Evolutionary conservation across 2,888 invertebrate genomes (phyloP).

Genomic region (Bugula neritina): DNA sequence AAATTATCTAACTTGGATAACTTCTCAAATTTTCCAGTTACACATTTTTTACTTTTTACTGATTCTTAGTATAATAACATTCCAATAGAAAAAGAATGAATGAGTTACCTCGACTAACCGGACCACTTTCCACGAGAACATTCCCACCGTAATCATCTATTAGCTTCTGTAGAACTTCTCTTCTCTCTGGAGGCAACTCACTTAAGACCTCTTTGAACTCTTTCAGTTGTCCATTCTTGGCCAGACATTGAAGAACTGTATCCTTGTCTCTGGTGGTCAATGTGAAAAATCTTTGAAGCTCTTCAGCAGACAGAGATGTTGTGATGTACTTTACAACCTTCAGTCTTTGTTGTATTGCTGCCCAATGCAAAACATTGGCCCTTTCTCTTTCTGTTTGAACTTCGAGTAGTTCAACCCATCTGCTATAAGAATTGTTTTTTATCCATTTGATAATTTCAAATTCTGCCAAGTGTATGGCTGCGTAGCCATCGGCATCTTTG

Average conservation of each 20-base stretch:
- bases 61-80: too few species aligned
- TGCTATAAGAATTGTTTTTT: background rate
- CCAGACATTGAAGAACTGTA: background rate
- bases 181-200: background rate
- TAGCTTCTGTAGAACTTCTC: too few species aligned
- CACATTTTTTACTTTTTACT: too few species aligned
- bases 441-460: background rate
- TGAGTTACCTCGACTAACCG: too few species aligned
- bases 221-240: background rate
- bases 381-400: background rate
- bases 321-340: background rate
- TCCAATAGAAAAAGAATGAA: too few species aligned
- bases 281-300: background rate
- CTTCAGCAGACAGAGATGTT: background rate
- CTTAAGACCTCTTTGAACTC: background rate
- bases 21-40: too few species aligned
- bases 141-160: too few species aligned
- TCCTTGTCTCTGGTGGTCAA: background rate
- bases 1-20: too few species aligned
- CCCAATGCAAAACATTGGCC: background rate
- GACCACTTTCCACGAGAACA: too few species aligned
- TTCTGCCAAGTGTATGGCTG: background rate
- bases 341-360: background rate
- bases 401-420: background rate
- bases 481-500: background rate